Percentiles rank a stretch among this genome's conserved stretches.
Conservation (phyloP, 1,140 invertebrate species). For the Lordiphosa collinella region DNA sequence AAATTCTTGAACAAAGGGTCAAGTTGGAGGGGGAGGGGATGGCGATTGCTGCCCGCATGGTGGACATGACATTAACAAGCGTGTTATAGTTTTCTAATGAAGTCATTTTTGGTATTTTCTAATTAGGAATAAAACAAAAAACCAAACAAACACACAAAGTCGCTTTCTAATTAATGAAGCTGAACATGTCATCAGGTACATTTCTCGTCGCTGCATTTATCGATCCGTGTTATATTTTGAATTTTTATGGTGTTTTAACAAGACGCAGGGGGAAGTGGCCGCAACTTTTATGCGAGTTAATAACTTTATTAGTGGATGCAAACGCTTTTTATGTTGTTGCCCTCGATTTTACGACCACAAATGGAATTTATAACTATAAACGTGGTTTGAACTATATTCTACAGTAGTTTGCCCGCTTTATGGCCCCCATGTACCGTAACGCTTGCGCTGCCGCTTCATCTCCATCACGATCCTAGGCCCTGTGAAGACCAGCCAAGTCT, state of each 20-base stretch:
- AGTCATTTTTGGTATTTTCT: slow-evolving; percentile 66
- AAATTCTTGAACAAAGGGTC: slow-evolving; percentile 30
- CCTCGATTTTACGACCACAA: slow-evolving; percentile 44
- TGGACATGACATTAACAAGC: slow-evolving; percentile 65
- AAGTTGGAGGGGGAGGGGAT: too few relatives aligned
- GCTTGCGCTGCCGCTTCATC: slow-evolving; percentile 22
- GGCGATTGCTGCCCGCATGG: too few relatives aligned
- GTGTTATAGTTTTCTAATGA: slow-evolving; percentile 76
- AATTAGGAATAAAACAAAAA: slow-evolving; percentile 50
- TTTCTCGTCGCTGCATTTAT: too few relatives aligned
- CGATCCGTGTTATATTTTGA: slow-evolving; percentile 70
- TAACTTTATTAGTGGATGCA: slow-evolving; percentile 60
- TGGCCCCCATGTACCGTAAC: slow-evolving; percentile 59
- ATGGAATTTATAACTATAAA: slow-evolving; percentile 66
- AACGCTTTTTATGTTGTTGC: slow-evolving; percentile 33
- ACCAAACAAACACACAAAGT: not conserved
- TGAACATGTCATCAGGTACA: slow-evolving; percentile 57
- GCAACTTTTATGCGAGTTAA: slow-evolving; percentile 54
- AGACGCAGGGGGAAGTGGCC: slow-evolving; percentile 5
- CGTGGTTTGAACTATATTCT: slow-evolving; percentile 71
- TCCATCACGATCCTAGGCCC: slow-evolving; percentile 44
- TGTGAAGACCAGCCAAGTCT: slow-evolving; percentile 10
- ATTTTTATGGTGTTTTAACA: slow-evolving; percentile 72
- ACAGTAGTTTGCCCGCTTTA: slow-evolving; percentile 69
- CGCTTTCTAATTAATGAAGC: slow-evolving; percentile 71